Conservation (phyloP, 1,140 invertebrate genomes). For the Drosophila ananassae region DNA sequence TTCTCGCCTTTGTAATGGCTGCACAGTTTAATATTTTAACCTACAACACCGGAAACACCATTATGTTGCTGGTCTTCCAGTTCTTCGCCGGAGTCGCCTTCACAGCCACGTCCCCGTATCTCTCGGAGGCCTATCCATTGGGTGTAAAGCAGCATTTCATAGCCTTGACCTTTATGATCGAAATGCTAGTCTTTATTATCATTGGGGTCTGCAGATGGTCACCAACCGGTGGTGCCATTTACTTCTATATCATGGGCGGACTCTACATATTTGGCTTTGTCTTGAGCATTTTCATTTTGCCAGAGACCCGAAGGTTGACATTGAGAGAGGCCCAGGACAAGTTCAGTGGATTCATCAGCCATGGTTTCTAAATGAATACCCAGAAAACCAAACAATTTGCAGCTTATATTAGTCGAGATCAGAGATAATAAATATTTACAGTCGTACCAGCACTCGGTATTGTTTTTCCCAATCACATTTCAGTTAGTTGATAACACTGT, state of each 20-base stretch:
- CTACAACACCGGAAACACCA: background rate
- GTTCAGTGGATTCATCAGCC: conserved; percentile 38
- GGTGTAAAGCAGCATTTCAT: conserved; percentile 62
- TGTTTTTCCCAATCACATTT: conserved; percentile 13
- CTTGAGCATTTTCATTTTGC: conserved; percentile 43
- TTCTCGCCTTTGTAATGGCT: conserved; percentile 42
- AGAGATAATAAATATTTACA: conserved; percentile 44
- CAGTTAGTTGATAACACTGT: conserved; percentile 14
- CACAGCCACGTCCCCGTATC: conserved; percentile 42
- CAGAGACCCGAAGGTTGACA: conserved; percentile 59
- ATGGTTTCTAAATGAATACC: background rate
- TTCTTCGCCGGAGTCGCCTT: conserved; percentile 58
- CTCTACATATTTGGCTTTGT: conserved; percentile 35
- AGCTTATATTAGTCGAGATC: conserved; percentile 4
- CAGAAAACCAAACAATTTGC: background rate
- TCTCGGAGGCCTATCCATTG: conserved; percentile 60
- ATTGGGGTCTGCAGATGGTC: background rate
- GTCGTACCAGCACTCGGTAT: conserved; percentile 2
- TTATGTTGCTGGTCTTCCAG: conserved; percentile 35
- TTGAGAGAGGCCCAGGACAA: conserved; percentile 59
- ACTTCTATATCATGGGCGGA: conserved; percentile 47
- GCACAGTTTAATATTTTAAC: background rate
- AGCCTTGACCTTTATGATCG: conserved; percentile 47
- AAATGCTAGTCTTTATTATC: conserved; percentile 54
- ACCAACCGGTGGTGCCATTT: background rate